phyloP scores from a whole-genome alignment of 2,888 invertebrate species.

The Caradrina clavipalpis region DNA sequence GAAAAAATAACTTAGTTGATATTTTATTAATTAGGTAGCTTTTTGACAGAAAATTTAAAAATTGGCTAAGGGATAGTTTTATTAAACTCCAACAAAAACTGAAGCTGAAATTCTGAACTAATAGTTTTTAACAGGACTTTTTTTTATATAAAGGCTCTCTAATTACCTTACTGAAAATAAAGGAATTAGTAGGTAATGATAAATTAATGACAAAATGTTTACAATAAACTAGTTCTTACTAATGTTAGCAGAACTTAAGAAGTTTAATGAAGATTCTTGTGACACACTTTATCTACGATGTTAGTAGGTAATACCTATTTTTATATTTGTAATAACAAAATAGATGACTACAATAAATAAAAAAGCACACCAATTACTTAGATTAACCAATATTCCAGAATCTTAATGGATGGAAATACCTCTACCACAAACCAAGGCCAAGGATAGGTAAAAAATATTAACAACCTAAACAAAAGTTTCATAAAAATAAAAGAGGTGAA shows the following conservation, averaged over 20 bases:
- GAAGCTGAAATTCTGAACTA: background rate
- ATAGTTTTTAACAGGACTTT: background rate
- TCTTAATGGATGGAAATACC: background rate
- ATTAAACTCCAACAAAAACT: background rate
- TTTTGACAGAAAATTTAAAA: background rate
- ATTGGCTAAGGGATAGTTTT: background rate
- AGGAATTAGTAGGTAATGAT: too few species aligned
- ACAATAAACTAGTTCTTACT: too few species aligned
- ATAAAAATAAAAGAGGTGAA: conserved; percentile 59
- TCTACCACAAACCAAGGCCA: background rate
- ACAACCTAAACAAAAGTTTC: conserved; percentile 52
- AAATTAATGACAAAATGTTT: too few species aligned
- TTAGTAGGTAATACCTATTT: conserved; percentile 2
- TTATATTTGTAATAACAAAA: conserved; percentile 14
- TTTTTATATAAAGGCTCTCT: background rate
- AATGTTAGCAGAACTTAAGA: background rate
- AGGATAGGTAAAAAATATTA: conserved; percentile 12
- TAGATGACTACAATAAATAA: background rate
- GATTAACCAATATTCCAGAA: background rate
- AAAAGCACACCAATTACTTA: background rate
- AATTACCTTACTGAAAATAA: background rate
- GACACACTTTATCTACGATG: background rate
- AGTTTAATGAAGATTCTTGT: too few species aligned
- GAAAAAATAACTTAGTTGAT: background rate
- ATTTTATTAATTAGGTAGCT: background rate